phyloP scores from a whole-genome alignment of 2,113 vertebrate species.

The Corythaixoides concolor region DNA sequence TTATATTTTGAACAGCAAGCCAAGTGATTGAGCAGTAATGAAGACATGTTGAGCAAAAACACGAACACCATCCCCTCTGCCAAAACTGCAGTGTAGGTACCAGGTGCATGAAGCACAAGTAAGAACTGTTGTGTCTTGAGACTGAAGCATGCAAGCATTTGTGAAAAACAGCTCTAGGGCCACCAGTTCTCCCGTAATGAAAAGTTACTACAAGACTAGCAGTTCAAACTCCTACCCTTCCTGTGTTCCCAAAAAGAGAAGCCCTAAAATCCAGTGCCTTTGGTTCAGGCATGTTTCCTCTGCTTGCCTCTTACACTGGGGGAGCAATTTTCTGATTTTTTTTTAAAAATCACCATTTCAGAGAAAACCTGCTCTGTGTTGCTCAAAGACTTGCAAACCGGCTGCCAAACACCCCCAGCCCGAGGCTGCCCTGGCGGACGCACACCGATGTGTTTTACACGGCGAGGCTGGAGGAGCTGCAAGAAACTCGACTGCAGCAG shows the following conservation, averaged over 20 bases:
- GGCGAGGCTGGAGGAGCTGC: no score
- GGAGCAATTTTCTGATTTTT: rapidly evolving
- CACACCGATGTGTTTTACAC: rapidly evolving
- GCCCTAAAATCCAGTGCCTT: neutral
- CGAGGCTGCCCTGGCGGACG: no score
- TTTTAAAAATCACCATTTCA: neutral
- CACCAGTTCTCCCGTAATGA: no score
- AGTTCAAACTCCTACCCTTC: neutral
- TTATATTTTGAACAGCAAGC: neutral
- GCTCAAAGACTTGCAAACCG: neutral
- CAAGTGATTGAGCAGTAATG: neutral
- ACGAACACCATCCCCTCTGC: neutral
- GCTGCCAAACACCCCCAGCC: neutral
- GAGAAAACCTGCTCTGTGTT: rapidly evolving
- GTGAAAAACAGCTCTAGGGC: neutral
- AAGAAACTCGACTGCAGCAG: no score
- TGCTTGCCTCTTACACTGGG: rapidly evolving
- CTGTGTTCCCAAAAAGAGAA: neutral
- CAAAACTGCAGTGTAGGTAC: rapidly evolving
- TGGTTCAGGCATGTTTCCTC: rapidly evolving
- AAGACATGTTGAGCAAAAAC: rapidly evolving
- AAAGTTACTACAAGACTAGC: no score
- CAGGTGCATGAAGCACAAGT: neutral
- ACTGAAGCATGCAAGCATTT: neutral
- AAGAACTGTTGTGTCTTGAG: rapidly evolving